Evolutionary conservation across 1,140 invertebrate species (phyloP), one percentile per base, ranked within the genome.

Genomic region (Drosophila nigromelanica): DNA sequence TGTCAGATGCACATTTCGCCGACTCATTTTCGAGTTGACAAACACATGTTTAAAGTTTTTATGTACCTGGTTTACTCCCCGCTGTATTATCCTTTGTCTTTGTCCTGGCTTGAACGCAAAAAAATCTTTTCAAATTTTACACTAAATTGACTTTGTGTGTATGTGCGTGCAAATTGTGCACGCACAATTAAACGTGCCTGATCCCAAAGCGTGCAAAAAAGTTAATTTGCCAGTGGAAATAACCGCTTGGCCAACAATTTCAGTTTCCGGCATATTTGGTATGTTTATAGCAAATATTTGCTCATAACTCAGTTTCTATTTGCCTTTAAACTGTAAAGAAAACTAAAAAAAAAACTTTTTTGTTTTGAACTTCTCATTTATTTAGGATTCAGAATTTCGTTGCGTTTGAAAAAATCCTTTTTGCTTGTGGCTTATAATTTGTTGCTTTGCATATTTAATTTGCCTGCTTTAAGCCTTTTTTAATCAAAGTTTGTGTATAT

Each of bases 71-170:
- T n/a, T 18, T 27, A 42, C 15, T 59, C 27, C 45, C 37, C 42
- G 45, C 35, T 43, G 14, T 5, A 33, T 72, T 59, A 64, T 54
- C 18, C 37, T 66, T 45, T 51, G 43, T 60, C 61, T 62, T 63
- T 73, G 60, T 55, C 54, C 69, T 37, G 30, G 51, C 64, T 54
- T 39, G 27, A 30, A 35, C 37, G 27, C 42, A 51, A 50, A 48
- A 54, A 51, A 27, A 72, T 55, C 48, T 24, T 59, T 78, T 76
- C 67, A 82, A 87, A 86, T 86, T 86, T 87, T 87, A 86, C 81
- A 86, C 81, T 78, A 86, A 86, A 86, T 86, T 86, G 81, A 87
- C 82, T 86, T 76, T 81, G 33, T 73, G 67, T 39, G 55, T 40
- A 30, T 68, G 73, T 75, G 56, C 70, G 73, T 48, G 75, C 54